phyloP scores from a whole-genome alignment of 2,113 vertebrate species.

The Hymenochirus boettgeri region DNA sequence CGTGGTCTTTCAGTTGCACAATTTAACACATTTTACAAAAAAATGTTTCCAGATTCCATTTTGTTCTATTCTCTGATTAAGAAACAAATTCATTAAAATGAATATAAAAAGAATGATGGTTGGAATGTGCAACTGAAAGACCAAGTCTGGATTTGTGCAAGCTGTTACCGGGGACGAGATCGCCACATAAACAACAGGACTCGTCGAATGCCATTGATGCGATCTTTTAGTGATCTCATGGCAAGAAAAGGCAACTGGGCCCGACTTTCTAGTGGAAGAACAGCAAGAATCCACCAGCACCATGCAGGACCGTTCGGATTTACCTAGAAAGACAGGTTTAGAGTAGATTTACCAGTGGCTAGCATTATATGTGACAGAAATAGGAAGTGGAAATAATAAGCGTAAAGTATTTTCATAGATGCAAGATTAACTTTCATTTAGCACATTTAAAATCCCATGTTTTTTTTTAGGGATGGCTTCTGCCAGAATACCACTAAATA shows the following conservation, averaged over 20 bases:
- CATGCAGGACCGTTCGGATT: conserved; percentile 70
- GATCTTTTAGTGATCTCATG: conserved; percentile 68
- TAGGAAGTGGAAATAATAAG: conserved; percentile 1
- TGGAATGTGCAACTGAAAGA: background rate
- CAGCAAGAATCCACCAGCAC: conserved; percentile 77
- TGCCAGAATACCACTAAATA: too few relatives aligned
- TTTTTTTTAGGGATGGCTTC: too few relatives aligned
- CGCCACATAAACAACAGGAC: conserved; percentile 68
- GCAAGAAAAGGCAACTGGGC: conserved; percentile 73
- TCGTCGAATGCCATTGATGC: conserved; percentile 63
- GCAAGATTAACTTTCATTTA: too few relatives aligned
- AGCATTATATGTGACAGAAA: too few relatives aligned
- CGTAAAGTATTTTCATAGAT: background rate
- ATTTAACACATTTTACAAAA: too few relatives aligned
- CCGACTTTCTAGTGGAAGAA: conserved; percentile 70
- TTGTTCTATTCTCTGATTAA: conserved; percentile 12
- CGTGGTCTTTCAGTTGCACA: too few relatives aligned
- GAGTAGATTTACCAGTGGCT: background rate
- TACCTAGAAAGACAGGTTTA: conserved; percentile 46
- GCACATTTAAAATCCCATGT: too few relatives aligned
- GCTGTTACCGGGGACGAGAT: conserved; percentile 49
- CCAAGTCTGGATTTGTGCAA: background rate
- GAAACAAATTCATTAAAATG: background rate
- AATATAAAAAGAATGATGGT: background rate
- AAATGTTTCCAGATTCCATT: background rate